Evolutionary conservation across 2,113 vertebrate species (phyloP), one percentile per base, ranked within the genome.

Genomic region (Scomber colias): DNA sequence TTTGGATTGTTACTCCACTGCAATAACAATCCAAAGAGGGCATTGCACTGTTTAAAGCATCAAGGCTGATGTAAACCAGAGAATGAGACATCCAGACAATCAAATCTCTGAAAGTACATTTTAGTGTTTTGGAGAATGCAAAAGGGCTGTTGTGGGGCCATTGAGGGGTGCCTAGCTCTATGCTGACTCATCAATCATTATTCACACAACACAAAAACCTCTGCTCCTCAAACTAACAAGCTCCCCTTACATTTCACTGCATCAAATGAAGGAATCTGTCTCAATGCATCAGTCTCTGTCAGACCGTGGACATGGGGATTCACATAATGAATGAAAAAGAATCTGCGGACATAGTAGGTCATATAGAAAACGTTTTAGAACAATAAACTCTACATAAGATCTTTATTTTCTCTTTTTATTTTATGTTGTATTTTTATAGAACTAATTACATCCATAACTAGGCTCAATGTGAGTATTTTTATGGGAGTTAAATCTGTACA

Each of bases 171-270:
- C 59, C 50, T 55, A 4, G 35, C 35, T 70, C 14, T 27, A 8
- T 64, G 74, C 74, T 85, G 82, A 86, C 56, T 89, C 71, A 87
- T 89, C 77, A 83, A 45, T 75, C 60, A 82, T 81, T 69, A 83
- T 71, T 77, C 79, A 60, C 16, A 68, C 19, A 54, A 48, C 53
- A 71, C 67, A 82, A 14, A 82, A 82, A 82, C 55, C 54, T 45
- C 45, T 59, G 49, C 76, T 77, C 63, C 48, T 66, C 61, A 75
- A 68, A 67, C 77, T 73, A 85, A 87, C 54, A 86, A 77, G 68
- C 74, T 53, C 68, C 16, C 16, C 51, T 71, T 56, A 45, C 69
- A 63, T 61, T 51, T 57, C 48, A 71, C 62, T 62, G 75, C 75
- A 57, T 50, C 54, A 12, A 1, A 75, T 75, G 64, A 77, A 82